These are phyloP conservation scores for Protonibea diacanthus DNA, from an alignment of 2,797 vertebrate genomes.

Conservation along the genomic window DNA sequence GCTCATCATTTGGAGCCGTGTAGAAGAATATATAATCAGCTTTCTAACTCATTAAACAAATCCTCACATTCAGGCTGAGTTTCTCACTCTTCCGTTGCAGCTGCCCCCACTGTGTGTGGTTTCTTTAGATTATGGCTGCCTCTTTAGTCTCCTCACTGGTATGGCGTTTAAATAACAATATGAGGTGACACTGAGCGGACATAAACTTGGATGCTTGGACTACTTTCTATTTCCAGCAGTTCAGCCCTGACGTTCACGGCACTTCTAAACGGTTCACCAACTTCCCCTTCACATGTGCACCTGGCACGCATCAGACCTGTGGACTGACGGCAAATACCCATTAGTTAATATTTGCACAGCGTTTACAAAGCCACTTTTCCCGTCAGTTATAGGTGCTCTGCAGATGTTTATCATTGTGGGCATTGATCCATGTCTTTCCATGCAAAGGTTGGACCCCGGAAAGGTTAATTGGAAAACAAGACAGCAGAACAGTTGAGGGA, in stretches of 20 bases:
- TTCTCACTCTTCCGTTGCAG: not conserved
- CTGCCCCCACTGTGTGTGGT: conserved; percentile 22
- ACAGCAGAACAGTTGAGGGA: conserved; percentile 52
- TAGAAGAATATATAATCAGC: not conserved
- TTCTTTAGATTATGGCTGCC: conserved; percentile 21
- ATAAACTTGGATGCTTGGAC: conserved; percentile 36
- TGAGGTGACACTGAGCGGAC: not conserved
- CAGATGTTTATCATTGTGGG: conserved; percentile 74
- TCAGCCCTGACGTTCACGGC: conserved; percentile 10
- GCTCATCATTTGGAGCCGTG: not conserved
- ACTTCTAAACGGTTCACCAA: conserved; percentile 59
- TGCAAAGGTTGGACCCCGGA: conserved; percentile 75
- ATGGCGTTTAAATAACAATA: conserved; percentile 26
- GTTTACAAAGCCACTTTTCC: conserved; percentile 74
- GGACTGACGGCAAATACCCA: conserved; percentile 68
- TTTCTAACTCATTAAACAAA: conserved; percentile 2
- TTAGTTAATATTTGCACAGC: conserved; percentile 77
- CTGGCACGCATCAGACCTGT: conserved; percentile 68
- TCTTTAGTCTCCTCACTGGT: conserved; percentile 14
- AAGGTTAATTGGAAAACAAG: conserved; percentile 84
- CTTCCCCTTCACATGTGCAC: conserved; percentile 58
- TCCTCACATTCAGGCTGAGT: not conserved
- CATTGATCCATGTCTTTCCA: conserved; percentile 79
- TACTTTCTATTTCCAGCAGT: conserved; percentile 47
- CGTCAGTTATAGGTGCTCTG: conserved; percentile 61